A percentile compares a stretch with the other conserved stretches of the same genome.
phyloP scores from a whole-genome alignment of 2,888 invertebrate species.

The Hydrotaea cyrtoneurina region DNA sequence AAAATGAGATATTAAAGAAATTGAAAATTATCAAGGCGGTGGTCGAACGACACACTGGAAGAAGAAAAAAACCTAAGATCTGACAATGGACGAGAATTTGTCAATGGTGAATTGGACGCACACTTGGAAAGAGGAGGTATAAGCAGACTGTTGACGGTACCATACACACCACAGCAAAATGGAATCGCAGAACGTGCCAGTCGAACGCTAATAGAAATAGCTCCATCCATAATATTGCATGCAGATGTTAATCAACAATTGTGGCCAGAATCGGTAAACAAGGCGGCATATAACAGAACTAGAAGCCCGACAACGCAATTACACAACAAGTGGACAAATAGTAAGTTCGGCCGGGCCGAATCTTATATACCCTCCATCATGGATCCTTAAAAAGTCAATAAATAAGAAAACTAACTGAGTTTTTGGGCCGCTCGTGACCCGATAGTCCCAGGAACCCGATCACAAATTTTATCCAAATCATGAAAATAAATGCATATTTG shows the following conservation, averaged over 20 bases:
- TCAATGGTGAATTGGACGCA: constrained; percentile 47
- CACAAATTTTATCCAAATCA: too few species aligned
- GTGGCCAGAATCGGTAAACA: constrained; percentile 69
- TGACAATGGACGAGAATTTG: constrained; percentile 52
- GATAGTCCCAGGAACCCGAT: too few species aligned
- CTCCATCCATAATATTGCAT: constrained; percentile 71
- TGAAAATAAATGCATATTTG: too few species aligned
- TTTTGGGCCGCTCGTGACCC: too few species aligned
- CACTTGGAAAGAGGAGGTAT: constrained; percentile 62
- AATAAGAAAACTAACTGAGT: too few species aligned
- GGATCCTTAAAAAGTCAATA: too few species aligned
- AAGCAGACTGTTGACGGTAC: constrained; percentile 59
- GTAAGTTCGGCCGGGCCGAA: too few species aligned
- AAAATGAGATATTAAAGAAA: constrained; percentile 28
- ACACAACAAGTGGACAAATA: too few species aligned
- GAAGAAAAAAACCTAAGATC: constrained; percentile 7
- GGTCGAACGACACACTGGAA: neutral
- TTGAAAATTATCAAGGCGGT: neutral
- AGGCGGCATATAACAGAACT: constrained; percentile 66
- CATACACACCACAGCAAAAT: constrained; percentile 69
- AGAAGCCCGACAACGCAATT: neutral
- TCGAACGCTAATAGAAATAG: constrained; percentile 70
- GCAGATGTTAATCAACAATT: constrained; percentile 67
- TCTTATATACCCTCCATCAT: too few species aligned
- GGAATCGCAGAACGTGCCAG: constrained; percentile 67